Evolutionary conservation across 2,113 vertebrate species (phyloP).

Genomic region (Halcyon senegalensis): DNA sequence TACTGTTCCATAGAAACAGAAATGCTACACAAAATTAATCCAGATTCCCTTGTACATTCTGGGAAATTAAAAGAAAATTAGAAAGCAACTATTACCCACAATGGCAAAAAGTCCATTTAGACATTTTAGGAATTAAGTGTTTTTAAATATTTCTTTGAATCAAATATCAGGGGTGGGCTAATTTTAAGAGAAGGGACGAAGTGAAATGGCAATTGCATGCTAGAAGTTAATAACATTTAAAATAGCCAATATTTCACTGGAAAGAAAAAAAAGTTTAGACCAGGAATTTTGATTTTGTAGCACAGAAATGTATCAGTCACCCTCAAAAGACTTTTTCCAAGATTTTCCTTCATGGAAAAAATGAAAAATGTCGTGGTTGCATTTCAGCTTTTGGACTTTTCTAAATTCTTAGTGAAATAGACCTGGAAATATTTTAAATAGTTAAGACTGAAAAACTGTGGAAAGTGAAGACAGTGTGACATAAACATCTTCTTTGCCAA

Average conservation of each 20-base stretch:
- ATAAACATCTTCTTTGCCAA: not conserved
- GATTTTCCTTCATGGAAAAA: not conserved
- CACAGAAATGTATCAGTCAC: not conserved
- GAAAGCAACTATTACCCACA: not conserved
- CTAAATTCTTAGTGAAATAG: not conserved
- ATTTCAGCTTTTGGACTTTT: not conserved
- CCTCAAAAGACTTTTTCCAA: not conserved
- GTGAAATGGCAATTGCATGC: not conserved
- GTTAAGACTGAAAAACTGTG: not conserved
- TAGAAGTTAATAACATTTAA: not conserved
- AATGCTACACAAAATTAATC: not conserved
- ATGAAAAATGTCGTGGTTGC: rapidly evolving
- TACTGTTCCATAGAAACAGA: not conserved
- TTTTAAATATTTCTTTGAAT: not conserved
- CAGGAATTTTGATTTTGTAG: not conserved
- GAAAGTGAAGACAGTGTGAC: not conserved
- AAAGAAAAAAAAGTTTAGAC: not conserved
- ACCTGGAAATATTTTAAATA: not conserved
- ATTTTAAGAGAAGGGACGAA: not conserved
- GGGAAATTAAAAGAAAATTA: not conserved
- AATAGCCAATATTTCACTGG: not conserved
- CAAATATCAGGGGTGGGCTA: not conserved
- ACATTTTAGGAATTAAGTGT: not conserved
- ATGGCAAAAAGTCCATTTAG: not conserved
- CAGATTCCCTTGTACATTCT: not conserved